Base-by-base conservation (phyloP, 1,140 invertebrate species). In the Caenorhabditis briggsae region DNA sequence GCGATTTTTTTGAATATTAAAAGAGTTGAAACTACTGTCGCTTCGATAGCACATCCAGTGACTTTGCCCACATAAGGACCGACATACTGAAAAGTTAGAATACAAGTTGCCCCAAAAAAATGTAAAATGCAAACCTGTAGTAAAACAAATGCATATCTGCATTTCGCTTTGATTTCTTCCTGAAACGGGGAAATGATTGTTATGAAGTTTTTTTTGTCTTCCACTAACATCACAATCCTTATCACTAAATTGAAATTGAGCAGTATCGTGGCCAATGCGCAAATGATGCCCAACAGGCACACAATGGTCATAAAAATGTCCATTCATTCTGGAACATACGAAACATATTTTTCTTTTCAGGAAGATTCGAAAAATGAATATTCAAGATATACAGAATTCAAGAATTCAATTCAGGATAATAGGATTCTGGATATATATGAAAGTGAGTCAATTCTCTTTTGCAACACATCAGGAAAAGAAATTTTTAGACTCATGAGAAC, bases 81-180 rank as follows among this genome's bases (percentile, higher is more conserved):
- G 20, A 65, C 64, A 20, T 65, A 18, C 64, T 65, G 64, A 46
- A 65, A 65, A 61, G n/a, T 58, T 6, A 58, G 12, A 18, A 1
- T 18, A 43, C 64, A 18, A 18, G 33, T 3, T 43, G 11, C 2
- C 2, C 41, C 64, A 16, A 65, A 65, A 43, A 65, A 43, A 65
- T 65, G 43, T 65, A 25, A 12, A 65, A 16, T 18, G 33, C 33
- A 43, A 65, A 65, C 3, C 64, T 9, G n/a, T 65, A 65, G n/a
- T 65, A 65, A 65, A 65, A 65, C 41, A 65, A 43, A 12, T 65
- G 64, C 64, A 65, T 65, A 6, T 65, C 64, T 3, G 14, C 64
- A 23, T 46, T 65, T 43, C 64, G 12, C n/a, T 65, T 12, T 18
- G 64, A 65, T 43, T 65, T 65, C 3, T 65, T 65, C 18, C 64